Percentiles rank a stretch among this genome's conserved stretches.
Conservation (phyloP, 1,140 invertebrate species). For the Trichomalopsis sarcophagae region DNA sequence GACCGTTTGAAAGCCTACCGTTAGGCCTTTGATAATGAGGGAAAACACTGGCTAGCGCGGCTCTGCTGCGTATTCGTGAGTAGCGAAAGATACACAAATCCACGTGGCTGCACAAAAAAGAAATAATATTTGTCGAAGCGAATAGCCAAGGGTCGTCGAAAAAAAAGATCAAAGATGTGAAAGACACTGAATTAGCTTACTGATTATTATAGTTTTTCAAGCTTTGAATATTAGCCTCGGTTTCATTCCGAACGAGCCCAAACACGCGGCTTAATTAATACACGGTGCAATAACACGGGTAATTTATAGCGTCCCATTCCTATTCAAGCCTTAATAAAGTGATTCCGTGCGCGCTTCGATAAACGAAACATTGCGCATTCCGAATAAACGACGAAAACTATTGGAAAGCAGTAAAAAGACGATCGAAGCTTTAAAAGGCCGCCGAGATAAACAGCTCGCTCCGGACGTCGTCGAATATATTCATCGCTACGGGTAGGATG, state of each 20-base stretch:
- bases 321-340: background rate
- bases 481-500: background rate
- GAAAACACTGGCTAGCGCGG: background rate
- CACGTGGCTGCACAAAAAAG: background rate
- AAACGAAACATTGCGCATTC: background rate
- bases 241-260: too few relatives aligned
- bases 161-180: background rate
- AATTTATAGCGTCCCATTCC: background rate
- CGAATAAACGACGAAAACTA: conserved; percentile 9
- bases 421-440: conserved; percentile 18
- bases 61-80: background rate
- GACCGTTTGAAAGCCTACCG: background rate
- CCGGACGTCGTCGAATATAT: background rate
- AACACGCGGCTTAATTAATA: background rate
- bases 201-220: background rate
- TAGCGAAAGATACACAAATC: background rate
- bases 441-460: conserved; percentile 3
- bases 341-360: background rate
- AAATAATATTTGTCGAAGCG: conserved; percentile 4
- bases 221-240: background rate
- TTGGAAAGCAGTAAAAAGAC: background rate
- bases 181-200: background rate
- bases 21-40: conserved; percentile 7
- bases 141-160: background rate
- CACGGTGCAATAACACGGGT: background rate